Percentiles rank a stretch among this genome's conserved stretches.
Evolutionary conservation across 2,113 vertebrate genomes (phyloP).

Genomic region (Ochotona princeps): DNA sequence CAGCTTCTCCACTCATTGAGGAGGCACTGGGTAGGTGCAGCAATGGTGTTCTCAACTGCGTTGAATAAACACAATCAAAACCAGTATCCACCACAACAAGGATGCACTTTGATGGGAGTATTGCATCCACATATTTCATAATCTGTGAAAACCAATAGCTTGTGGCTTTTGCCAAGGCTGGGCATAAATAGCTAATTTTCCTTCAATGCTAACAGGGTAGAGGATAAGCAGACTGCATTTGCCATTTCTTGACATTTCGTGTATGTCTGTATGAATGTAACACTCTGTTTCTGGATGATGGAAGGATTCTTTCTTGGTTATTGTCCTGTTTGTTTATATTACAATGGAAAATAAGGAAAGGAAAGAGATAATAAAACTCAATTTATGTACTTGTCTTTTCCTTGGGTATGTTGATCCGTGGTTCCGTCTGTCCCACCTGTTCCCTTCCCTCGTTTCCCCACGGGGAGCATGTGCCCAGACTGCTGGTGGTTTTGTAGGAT

Average conservation of each 20-base stretch:
- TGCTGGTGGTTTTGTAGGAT: not conserved
- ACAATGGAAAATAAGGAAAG: not conserved
- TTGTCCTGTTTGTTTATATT: not conserved
- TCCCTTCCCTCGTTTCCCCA: not conserved
- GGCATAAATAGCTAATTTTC: not conserved
- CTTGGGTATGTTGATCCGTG: not conserved
- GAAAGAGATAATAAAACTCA: not conserved
- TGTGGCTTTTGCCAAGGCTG: not conserved
- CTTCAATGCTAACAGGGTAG: not conserved
- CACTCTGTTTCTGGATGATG: not conserved
- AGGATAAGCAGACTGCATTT: not conserved
- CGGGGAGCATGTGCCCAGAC: not conserved
- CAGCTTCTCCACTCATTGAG: not conserved
- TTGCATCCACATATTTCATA: not conserved
- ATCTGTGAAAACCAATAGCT: not conserved
- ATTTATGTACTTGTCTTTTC: not conserved
- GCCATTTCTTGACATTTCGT: conserved; percentile 23
- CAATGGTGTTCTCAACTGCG: not conserved
- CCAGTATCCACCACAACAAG: not conserved
- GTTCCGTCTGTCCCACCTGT: not conserved
- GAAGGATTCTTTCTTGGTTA: not conserved
- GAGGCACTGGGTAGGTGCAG: not conserved
- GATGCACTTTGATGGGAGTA: not conserved
- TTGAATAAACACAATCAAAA: conserved; percentile 2
- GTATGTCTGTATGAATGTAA: not conserved